Percentiles rank a stretch among this genome's conserved stretches.
phyloP scores from a whole-genome alignment of 2,797 vertebrate species.

The Cacajao melanocephalus region DNA sequence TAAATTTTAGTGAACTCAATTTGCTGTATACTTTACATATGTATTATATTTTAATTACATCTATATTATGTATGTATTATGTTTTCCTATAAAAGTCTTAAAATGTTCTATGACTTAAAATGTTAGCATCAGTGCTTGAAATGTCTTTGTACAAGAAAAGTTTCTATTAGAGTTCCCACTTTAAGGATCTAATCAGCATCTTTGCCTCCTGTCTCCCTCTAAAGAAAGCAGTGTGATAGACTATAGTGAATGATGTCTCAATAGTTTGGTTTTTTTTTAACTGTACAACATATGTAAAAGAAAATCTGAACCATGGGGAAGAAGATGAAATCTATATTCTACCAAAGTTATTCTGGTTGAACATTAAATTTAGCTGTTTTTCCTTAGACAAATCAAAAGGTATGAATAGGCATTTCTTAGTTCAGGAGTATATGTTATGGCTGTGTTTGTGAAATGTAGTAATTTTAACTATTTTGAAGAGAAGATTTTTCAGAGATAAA shows the following conservation, averaged over 20 bases:
- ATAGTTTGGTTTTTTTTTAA: background rate
- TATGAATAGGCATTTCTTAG: background rate
- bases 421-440: background rate
- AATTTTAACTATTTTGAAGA: background rate
- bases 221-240: background rate
- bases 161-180: background rate
- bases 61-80: background rate
- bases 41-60: background rate
- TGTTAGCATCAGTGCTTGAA: background rate
- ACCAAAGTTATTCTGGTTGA: background rate
- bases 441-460: background rate
- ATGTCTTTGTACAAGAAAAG: background rate
- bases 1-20: background rate
- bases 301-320: background rate
- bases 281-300: background rate
- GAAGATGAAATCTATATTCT: background rate
- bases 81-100: background rate
- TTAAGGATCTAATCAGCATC: background rate
- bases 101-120: background rate
- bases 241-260: background rate
- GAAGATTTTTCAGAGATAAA: background rate
- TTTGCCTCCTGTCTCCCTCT: background rate
- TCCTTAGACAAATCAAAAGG: background rate
- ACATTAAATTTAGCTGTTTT: background rate
- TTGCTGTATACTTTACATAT: background rate